Base-by-base conservation (phyloP, 2,888 invertebrate genomes). In the Nomada lathburiana region DNA sequence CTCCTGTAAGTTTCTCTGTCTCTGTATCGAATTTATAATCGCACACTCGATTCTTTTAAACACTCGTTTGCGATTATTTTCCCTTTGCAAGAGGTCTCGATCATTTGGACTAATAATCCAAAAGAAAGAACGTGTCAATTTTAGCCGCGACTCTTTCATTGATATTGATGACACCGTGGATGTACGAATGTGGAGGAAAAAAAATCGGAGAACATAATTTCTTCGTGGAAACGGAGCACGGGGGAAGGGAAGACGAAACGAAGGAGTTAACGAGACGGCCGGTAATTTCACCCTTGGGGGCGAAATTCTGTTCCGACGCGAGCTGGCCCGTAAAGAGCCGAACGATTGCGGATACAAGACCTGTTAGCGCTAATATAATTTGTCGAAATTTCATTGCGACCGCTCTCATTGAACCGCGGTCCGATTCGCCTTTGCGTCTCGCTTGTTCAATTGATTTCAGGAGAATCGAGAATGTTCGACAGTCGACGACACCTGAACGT, bases 231-330 rank as follows among this genome's bases (percentile, higher is more conserved):
- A 71, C 42, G 52, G 69, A 26, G 70, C 73, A 42, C 53, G 52
- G 63, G 53, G 76, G 68, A 44, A 73, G 53, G 76, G 68, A 44
- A 73, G 76, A 69, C 29, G 73, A 57, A 71, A 65, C 36, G 75
- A 68, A 75, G 9, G 36, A 83, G 73, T 82, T 86, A 86, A 89
- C 85, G 84, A 86, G 78, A 64, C 69, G 65, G 80, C 70, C 65
- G 71, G 64, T 74, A 81, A 86, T 88, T 84, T 84, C 62, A 68
- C 63, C 69, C 82, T 55, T 55, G 50, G 52, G 74, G 77, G 70
- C 75, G 59, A 78, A 82, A 77, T 73, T 80, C 50, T 76, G 53
- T 50, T 60, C 60, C 42, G 72, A 55, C 59, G 20, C 29, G 20
- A 72, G 65, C 29, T 29, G 60, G 76, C 57, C 62, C 60, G 60